Base-by-base conservation (phyloP, 2,797 vertebrate genomes). In the Xiphorhynchus erythropygius region DNA sequence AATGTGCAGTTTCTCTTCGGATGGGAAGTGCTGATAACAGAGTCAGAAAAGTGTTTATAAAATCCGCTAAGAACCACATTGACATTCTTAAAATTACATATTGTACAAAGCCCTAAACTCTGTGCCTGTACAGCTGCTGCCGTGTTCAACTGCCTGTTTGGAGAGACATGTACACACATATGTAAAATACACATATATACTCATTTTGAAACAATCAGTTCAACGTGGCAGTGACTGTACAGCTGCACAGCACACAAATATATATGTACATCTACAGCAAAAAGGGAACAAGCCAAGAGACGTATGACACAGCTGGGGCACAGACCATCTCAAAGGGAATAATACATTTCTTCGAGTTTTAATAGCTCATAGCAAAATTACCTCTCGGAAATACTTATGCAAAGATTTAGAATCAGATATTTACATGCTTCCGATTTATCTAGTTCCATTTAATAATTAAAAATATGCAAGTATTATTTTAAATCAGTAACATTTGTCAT, bases 31-130 rank as follows among this genome's bases (percentile, higher is more conserved):
- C 84, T 53, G 88, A 70, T 75, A 95, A 94, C 78, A 93, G 94
- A 77, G 39, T 93, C 85, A 77, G 93, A 86, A 91, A 96, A 96
- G 94, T 88, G 93, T 96, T 94, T 93, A 94, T 67, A 94, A 91
- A 97, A 96, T 64, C 55, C 0, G 25, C 93, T 84, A 96, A 90
- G 94, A 97, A 95, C 68, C 86, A 93, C 95, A 92, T 0, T 6
- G 85, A 96, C 91, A 94, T 94, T 91, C 94, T 92, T 89, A 82
- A 95, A 96, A 95, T 95, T 89, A 96, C 91, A 84, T 90, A 70
- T 12, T 84, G 77, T 95, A 96, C 96, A 96, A 87, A 97, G 89
- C 87, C 92, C 95, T 94, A 95, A 94, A 59, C 71, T 25, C 41
- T 39, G 82, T 30, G 84, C 13, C 69, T 41, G 80, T 9, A 23